Conservation (phyloP, 1,140 invertebrate genomes). For the Theocolax elegans region DNA sequence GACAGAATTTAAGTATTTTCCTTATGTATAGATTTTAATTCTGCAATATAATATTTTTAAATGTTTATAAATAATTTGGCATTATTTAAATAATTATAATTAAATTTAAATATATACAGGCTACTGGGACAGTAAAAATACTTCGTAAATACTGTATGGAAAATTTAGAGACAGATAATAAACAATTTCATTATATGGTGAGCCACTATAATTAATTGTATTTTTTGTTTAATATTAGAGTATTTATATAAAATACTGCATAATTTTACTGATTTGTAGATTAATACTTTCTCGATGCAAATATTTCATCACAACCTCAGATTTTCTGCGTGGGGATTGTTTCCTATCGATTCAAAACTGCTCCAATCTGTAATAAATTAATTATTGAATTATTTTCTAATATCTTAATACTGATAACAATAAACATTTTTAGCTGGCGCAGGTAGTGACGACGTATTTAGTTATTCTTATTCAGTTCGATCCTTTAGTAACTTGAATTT, state of each 20-base stretch:
- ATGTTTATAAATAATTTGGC: neutral
- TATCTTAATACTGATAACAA: no score
- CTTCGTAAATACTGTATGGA: constrained; percentile 29
- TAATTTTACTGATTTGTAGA: no score
- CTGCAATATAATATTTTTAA: neutral
- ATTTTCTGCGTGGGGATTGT: no score
- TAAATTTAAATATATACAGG: constrained; percentile 20
- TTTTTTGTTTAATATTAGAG: neutral
- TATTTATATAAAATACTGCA: neutral
- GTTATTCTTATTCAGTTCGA: constrained; percentile 44
- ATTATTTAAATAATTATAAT: neutral
- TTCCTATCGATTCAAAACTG: no score
- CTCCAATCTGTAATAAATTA: constrained; percentile 34
- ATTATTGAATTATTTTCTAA: neutral
- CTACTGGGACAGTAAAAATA: constrained; percentile 20
- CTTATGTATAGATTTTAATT: no score
- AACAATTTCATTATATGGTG: constrained; percentile 26
- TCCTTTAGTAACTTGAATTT: constrained; percentile 32
- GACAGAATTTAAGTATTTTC: constrained; percentile 35
- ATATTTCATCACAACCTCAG: no score
- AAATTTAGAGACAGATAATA: constrained; percentile 28
- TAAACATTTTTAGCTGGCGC: constrained; percentile 29
- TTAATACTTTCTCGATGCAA: no score
- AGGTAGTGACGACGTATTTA: constrained; percentile 41
- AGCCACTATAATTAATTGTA: neutral